phyloP scores from a whole-genome alignment of 2,888 invertebrate species.

The Anagyrus pseudococci region DNA sequence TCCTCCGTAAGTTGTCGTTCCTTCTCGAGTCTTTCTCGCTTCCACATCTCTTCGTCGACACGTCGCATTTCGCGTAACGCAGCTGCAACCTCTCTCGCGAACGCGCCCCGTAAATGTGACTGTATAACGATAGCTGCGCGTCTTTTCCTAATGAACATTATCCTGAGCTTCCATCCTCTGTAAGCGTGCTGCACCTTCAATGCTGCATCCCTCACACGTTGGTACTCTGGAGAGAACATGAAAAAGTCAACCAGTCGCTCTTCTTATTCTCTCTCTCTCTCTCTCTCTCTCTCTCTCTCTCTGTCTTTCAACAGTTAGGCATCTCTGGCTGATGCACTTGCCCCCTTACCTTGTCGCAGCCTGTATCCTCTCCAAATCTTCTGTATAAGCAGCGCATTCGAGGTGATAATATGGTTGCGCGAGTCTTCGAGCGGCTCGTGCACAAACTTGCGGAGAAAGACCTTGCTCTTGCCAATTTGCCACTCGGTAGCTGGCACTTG shows the following conservation, averaged over 20 bases:
- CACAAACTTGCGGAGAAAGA: constrained; percentile 82
- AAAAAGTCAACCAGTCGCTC: no score
- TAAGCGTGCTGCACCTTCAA: constrained; percentile 83
- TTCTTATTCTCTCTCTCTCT: no score
- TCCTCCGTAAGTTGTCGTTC: constrained; percentile 69
- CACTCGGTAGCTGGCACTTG: constrained; percentile 78
- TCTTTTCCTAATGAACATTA: constrained; percentile 80
- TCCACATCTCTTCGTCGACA: constrained; percentile 85
- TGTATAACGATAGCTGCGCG: constrained; percentile 87
- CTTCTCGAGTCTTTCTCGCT: constrained; percentile 76
- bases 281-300: no score
- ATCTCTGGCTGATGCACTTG: no score
- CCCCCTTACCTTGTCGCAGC: constrained; percentile 67
- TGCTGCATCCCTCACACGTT: constrained; percentile 71
- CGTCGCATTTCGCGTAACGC: constrained; percentile 86
- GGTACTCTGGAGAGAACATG: constrained; percentile 71
- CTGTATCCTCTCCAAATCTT: constrained; percentile 74
- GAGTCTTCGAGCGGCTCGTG: constrained; percentile 86
- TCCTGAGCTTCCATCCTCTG: constrained; percentile 83
- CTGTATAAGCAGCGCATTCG: constrained; percentile 78
- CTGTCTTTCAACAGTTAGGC: no score
- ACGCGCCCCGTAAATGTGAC: constrained; percentile 85
- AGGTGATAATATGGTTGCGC: constrained; percentile 72
- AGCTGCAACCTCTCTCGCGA: constrained; percentile 87
- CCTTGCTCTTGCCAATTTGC: constrained; percentile 88